phyloP scores from a whole-genome alignment of 1,140 invertebrate species.

The Pogonognathellus flavescens region DNA sequence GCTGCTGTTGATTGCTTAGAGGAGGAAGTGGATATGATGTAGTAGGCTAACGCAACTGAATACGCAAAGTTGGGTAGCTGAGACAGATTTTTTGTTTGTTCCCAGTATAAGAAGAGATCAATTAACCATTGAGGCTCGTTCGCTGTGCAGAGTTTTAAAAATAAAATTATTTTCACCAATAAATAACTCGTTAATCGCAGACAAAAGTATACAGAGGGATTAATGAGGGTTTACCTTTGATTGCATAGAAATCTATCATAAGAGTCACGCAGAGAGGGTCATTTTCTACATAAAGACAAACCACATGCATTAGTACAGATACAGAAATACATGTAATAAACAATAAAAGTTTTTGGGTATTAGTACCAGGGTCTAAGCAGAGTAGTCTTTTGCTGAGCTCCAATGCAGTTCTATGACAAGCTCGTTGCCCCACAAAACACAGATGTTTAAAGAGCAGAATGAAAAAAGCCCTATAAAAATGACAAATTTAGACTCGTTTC shows the following conservation, averaged over 20 bases:
- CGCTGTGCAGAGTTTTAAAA: conserved; percentile 68
- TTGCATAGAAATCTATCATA: conserved; percentile 88
- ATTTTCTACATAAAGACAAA: conserved; percentile 70
- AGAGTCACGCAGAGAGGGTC: conserved; percentile 88
- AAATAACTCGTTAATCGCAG: too few species aligned
- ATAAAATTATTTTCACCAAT: neutral
- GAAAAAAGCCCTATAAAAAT: conserved; percentile 79
- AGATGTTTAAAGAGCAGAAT: conserved; percentile 89
- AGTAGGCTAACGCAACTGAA: conserved; percentile 84
- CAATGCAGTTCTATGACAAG: conserved; percentile 84
- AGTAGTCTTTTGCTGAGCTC: conserved; percentile 84
- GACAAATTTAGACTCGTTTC: neutral
- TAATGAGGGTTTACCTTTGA: conserved; percentile 73
- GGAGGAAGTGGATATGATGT: conserved; percentile 70
- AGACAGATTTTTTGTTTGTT: conserved; percentile 78
- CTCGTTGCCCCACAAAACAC: conserved; percentile 83
- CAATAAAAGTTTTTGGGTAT: too few species aligned
- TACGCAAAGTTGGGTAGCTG: conserved; percentile 91
- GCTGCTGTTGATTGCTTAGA: conserved; percentile 23
- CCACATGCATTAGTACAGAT: too few species aligned
- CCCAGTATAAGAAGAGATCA: conserved; percentile 79
- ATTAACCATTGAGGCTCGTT: conserved; percentile 86
- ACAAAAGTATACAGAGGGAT: too few species aligned
- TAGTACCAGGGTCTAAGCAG: conserved; percentile 81
- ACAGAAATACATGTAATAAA: too few species aligned